Percentiles rank a stretch among this genome's conserved stretches.
phyloP scores from a whole-genome alignment of 2,797 vertebrate species.

The Peromyscus nudipes region DNA sequence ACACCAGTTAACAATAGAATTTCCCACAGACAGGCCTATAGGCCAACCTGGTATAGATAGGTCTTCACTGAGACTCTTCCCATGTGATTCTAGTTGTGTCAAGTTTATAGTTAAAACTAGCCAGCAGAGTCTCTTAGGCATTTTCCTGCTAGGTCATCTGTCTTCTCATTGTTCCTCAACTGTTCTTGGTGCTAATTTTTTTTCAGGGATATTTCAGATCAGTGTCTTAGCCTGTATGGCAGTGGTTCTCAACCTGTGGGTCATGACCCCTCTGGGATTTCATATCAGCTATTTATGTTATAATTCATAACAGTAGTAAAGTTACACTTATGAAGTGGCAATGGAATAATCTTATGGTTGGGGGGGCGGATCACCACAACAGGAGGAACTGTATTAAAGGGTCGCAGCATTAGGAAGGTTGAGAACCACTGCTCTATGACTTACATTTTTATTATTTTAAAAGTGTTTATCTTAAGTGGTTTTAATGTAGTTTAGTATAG shows the following conservation, averaged over 20 bases:
- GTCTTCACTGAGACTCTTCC: not conserved
- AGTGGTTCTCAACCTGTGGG: not conserved
- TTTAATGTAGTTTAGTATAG: not conserved
- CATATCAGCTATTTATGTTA: not conserved
- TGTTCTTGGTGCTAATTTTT: not conserved
- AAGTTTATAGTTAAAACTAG: not conserved
- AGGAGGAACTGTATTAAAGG: not conserved
- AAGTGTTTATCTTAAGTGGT: not conserved
- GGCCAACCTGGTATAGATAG: not conserved
- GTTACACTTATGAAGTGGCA: not conserved
- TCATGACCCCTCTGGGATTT: not conserved
- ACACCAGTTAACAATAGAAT: not conserved
- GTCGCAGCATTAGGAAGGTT: not conserved
- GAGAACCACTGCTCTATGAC: not conserved
- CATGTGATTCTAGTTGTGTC: not conserved
- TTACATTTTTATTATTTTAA: conserved; percentile 15
- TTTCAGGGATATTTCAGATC: not conserved
- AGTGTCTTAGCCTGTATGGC: not conserved
- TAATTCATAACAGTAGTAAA: not conserved
- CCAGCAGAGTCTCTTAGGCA: not conserved
- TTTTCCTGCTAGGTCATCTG: not conserved
- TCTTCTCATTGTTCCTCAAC: not conserved
- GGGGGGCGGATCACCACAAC: too few species aligned
- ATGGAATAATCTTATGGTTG: not conserved
- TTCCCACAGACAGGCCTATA: not conserved